Percentiles rank a stretch among this genome's conserved stretches.
phyloP scores from a whole-genome alignment of 1,140 invertebrate species.

The Nasonia longicornis region DNA sequence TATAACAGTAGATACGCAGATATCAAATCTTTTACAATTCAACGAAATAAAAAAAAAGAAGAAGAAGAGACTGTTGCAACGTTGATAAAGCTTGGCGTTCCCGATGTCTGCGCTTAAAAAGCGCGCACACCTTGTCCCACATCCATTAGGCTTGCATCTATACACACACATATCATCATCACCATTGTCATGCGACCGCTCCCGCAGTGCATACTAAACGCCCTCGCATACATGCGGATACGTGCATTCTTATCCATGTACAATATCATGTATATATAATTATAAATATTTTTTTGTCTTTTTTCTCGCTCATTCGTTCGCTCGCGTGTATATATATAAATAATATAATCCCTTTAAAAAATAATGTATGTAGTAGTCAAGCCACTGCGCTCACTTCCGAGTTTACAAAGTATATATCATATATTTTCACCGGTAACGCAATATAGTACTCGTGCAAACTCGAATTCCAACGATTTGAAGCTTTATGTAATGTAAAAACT shows the following conservation, averaged over 20 bases:
- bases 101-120: background rate
- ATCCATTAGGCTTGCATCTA: background rate
- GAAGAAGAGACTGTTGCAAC: background rate
- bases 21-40: background rate
- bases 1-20: background rate
- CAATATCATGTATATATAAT: slow-evolving; percentile 15
- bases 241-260: background rate
- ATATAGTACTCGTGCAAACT: background rate
- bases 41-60: background rate
- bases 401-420: background rate
- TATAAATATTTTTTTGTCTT: slow-evolving; percentile 26
- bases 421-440: background rate
- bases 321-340: background rate
- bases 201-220: background rate
- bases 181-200: background rate
- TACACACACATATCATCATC: background rate
- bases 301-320: background rate
- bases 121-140: background rate
- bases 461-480: background rate
- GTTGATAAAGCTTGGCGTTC: background rate
- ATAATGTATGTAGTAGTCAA: background rate
- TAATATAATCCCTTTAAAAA: slow-evolving; percentile 8
- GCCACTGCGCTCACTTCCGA: background rate
- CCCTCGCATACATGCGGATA: background rate
- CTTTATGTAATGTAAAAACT: background rate